Evolutionary conservation across 1,140 invertebrate species (phyloP), one percentile per base, ranked within the genome.

Genomic region (Chironomus striatipennis): DNA sequence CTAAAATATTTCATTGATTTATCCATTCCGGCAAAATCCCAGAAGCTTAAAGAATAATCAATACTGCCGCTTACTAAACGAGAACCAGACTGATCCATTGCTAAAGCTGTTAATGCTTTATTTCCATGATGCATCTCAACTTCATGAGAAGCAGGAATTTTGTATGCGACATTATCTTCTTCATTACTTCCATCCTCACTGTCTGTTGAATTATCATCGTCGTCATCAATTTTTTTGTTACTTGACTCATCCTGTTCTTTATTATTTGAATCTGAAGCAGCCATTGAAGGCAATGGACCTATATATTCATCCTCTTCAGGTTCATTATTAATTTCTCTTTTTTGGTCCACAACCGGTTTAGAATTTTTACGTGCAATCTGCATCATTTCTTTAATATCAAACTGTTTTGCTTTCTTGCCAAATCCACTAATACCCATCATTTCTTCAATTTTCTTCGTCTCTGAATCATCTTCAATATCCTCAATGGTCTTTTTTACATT

Each of bases 21-120:
- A 83, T 99, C 96, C 96, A 99, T 98, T 8, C 97, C 97, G 75
- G 94, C 92, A 87, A 99, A 99, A 84, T 99, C 97, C 95, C 95
- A 99, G 77, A 99, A 93, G 75, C 91, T 92, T 0, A 99, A 91
- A 77, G 98, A 95, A 84, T 98, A 99, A 80, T 99, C 96, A 24
- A 95, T 88, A 7, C 92, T 93, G 9, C 97, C 97, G n/a, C 93
- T 93, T 0, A 95, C 94, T 12, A 99, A 83, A 34, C 97, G 85
- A 17, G 95, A 93, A 17, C 97, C 98, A 34, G 95, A 93, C 0
- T 95, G 93, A 85, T 99, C 97, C 1, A 95, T 88, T 10, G 91
- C 90, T 4, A 99, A 81, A 0, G 95, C 95, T 1, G 94, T 90
- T 0, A 97, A 90, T 3, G 94, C 91, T 85, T 94, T 95, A 0